phyloP scores from a whole-genome alignment of 2,888 invertebrate species.

The Protophormia terraenovae region DNA sequence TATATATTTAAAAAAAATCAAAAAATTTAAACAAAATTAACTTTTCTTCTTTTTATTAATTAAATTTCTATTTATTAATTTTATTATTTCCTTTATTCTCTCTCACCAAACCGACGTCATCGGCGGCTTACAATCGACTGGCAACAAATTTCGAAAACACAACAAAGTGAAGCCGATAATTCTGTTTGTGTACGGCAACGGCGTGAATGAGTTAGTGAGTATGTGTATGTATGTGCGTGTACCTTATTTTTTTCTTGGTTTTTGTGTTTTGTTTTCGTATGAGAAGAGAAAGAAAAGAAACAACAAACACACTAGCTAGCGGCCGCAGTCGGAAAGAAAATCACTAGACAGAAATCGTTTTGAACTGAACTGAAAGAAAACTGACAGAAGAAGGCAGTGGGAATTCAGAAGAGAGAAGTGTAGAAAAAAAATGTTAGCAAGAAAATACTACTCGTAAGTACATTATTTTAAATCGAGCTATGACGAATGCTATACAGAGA shows the following conservation, averaged over 20 bases:
- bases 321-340: conserved; percentile 54
- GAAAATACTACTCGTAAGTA: background rate
- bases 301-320: conserved; percentile 5
- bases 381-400: conserved; percentile 2
- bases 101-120: conserved; percentile 73
- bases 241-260: background rate
- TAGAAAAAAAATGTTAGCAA: conserved; percentile 37
- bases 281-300: conserved; percentile 36
- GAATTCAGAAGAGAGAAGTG: conserved; percentile 26
- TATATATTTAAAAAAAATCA: conserved; percentile 11
- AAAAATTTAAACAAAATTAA: conserved; percentile 16
- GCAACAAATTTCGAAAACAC: conserved; percentile 71
- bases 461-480: background rate
- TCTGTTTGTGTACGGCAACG: conserved; percentile 38
- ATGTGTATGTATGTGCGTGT: conserved; percentile 3
- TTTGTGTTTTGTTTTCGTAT: background rate
- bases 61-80: conserved; percentile 17
- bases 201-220: conserved; percentile 1
- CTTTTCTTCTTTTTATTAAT: background rate
- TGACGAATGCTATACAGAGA: background rate
- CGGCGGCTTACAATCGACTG: conserved; percentile 74
- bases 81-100: conserved; percentile 34
- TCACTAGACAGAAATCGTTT: conserved; percentile 51
- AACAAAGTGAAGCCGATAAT: conserved; percentile 72
- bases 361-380: conserved; percentile 17